Percentiles rank a stretch among this genome's conserved stretches.
phyloP scores from a whole-genome alignment of 1,140 invertebrate species.

The Planococcus citri region DNA sequence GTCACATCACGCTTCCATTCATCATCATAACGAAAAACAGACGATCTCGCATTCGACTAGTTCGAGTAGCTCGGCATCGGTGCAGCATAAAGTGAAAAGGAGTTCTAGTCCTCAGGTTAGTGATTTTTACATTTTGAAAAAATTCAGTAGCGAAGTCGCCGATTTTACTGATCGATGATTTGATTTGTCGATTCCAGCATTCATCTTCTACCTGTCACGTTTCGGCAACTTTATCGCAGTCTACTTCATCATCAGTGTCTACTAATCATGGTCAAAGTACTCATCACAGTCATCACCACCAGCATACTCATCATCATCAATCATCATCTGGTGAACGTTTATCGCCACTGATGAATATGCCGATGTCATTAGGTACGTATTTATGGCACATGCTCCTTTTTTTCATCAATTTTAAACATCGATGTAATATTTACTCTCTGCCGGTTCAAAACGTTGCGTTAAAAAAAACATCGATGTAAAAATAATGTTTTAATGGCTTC shows the following conservation, averaged over 20 bases:
- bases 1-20: constrained; percentile 47
- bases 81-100: constrained; percentile 45
- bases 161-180: constrained; percentile 33
- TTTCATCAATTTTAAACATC: no score
- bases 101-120: constrained; percentile 34
- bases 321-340: constrained; percentile 26
- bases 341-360: constrained; percentile 25
- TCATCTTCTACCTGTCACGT: constrained; percentile 32
- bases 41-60: constrained; percentile 51
- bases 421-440: no score
- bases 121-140: constrained; percentile 23
- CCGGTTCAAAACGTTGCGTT: no score
- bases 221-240: constrained; percentile 30
- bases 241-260: constrained; percentile 32
- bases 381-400: neutral
- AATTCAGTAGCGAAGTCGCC: neutral
- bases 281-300: constrained; percentile 36
- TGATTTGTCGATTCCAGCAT: constrained; percentile 32
- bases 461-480: no score
- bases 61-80: constrained; percentile 44
- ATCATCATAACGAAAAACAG: constrained; percentile 39
- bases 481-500: no score
- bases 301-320: constrained; percentile 32
- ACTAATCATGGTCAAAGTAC: constrained; percentile 36
- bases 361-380: constrained; percentile 20